Evolutionary conservation across 2,797 vertebrate species (phyloP), one percentile per base, ranked within the genome.

Genomic region (Sphenopsis melanotis): DNA sequence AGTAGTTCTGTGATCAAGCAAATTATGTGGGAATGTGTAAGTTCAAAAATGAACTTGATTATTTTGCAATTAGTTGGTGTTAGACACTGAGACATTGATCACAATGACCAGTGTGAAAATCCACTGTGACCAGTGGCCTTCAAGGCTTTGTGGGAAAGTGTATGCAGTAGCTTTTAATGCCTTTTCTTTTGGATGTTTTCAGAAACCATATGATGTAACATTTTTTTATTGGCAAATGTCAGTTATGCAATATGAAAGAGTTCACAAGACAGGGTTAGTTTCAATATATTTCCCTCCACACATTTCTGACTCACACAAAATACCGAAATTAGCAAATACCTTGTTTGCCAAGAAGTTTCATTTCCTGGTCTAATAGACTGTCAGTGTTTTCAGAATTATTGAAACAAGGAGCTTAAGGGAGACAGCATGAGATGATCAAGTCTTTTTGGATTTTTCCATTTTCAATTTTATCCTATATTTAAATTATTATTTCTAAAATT

Each of bases 221-320:
- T 50, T 66, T 89, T 82, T 95, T 94, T 85, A 93, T 60, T 85
- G 94, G 78, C 83, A 97, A 96, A 95, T 97, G 94, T 95, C 96
- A 95, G 94, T 96, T 96, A 96, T 90, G 94, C 80, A 96, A 96
- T 61, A 77, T 66, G 83, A 89, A 93, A 68, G 85, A 95, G 96
- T 96, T 95, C 94, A 96, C 86, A 90, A 84, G 83, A 44, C 93
- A 85, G 69, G 95, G 90, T 96, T 94, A 96, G 90, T 87, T 96
- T 94, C 86, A 72, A 59, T 93, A 76, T 72, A 86, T 82, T 95
- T 94, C 88, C 70, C 56, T 96, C 95, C 93, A 93, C 95, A 96
- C 95, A 94, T 70, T 94, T 94, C 93, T 96, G 96, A 96, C 91
- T 96, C 96, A 96, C 91, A 94, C 69, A 72, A 96, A 96, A 94